A percentile compares a stretch with the other conserved stretches of the same genome.
Conservation (phyloP, 2,797 vertebrate genomes). For the Etheostoma nigrum region DNA sequence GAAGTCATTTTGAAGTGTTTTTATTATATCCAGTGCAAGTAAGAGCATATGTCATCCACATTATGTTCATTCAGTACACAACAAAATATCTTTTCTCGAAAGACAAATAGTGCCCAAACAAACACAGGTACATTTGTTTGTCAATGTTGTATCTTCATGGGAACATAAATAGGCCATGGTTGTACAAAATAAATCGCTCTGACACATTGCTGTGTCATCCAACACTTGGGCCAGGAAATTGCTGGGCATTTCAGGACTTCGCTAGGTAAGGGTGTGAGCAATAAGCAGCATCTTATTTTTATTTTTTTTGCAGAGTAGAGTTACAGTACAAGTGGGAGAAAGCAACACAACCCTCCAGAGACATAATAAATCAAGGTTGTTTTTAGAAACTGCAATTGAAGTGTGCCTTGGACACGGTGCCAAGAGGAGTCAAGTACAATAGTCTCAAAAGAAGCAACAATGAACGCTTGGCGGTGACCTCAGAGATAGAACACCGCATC, state of each 20-base stretch:
- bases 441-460: conserved; percentile 14
- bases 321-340: conserved; percentile 15
- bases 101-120: conserved; percentile 3
- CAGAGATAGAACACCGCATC: neutral
- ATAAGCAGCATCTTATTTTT: conserved; percentile 9
- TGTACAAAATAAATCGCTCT: conserved; percentile 18
- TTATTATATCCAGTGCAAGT: neutral
- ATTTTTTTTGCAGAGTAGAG: neutral
- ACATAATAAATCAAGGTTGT: conserved; percentile 32
- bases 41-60: neutral
- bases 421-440: conserved; percentile 26
- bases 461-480: neutral
- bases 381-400: conserved; percentile 31
- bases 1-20: neutral
- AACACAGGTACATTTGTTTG: neutral
- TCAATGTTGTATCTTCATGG: neutral
- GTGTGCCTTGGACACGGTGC: conserved; percentile 5
- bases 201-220: conserved; percentile 38
- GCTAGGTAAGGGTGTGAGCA: conserved; percentile 26
- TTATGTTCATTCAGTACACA: neutral
- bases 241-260: conserved; percentile 1
- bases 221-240: conserved; percentile 21
- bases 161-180: conserved; percentile 8
- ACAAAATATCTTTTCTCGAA: conserved; percentile 6
- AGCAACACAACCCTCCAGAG: conserved; percentile 30